A percentile compares a stretch with the other conserved stretches of the same genome.
Evolutionary conservation across 2,888 invertebrate species (phyloP).

Genomic region (Liodrosophila aerea): DNA sequence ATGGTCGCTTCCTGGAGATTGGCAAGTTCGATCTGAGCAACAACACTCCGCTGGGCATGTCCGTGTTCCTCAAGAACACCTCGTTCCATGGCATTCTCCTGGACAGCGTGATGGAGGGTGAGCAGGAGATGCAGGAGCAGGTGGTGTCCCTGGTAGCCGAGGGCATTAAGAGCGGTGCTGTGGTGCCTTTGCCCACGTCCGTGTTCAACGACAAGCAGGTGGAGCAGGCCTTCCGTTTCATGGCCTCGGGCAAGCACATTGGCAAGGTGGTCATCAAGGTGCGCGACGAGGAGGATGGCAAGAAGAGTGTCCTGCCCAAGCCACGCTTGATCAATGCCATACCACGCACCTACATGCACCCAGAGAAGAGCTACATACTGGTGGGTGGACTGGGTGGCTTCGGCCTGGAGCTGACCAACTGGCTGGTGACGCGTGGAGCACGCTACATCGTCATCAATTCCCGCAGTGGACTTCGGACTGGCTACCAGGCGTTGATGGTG

Average conservation of each 20-base stretch:
- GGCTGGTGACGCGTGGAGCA: slow-evolving; percentile 95
- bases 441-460: slow-evolving; percentile 93
- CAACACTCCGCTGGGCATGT: slow-evolving; percentile 91
- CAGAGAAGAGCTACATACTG: slow-evolving; percentile 89
- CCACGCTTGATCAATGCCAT: slow-evolving; percentile 89
- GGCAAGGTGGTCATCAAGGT: slow-evolving; percentile 97
- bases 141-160: slow-evolving; percentile 90
- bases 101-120: slow-evolving; percentile 93
- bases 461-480: slow-evolving; percentile 93
- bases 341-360: slow-evolving; percentile 92
- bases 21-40: slow-evolving; percentile 98
- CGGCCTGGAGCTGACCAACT: slow-evolving; percentile 95
- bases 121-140: slow-evolving; percentile 87
- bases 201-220: slow-evolving; percentile 93
- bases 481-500: slow-evolving; percentile 94
- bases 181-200: slow-evolving; percentile 92
- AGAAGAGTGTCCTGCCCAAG: slow-evolving; percentile 82
- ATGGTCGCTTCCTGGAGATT: slow-evolving; percentile 98
- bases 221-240: slow-evolving; percentile 95
- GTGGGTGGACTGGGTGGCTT: slow-evolving; percentile 98
- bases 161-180: slow-evolving; percentile 94
- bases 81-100: slow-evolving; percentile 99
- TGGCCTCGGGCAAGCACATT: slow-evolving; percentile 98
- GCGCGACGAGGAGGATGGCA: slow-evolving; percentile 91
- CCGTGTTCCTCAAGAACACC: slow-evolving; percentile 97